Conservation (phyloP, 92 coral and sea anemone species). For the Zoanthus sansibaricus region DNA sequence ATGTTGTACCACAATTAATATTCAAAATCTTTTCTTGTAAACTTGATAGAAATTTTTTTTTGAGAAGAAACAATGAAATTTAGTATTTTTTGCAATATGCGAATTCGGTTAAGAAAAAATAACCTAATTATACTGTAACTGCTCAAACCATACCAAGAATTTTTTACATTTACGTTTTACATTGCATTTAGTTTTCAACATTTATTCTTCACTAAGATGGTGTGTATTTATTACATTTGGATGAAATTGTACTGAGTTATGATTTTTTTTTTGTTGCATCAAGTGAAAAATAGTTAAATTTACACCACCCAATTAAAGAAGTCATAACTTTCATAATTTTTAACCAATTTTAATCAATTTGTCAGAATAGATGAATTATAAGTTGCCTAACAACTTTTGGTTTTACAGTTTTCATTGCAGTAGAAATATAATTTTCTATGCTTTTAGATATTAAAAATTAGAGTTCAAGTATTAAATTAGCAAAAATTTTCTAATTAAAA, state of each 20-base stretch:
- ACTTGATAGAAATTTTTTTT: neutral
- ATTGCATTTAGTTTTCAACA: slow-evolving; percentile 10
- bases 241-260: slow-evolving; percentile 16
- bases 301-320: neutral
- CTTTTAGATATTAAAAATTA: neutral
- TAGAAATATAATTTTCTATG: neutral
- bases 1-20: neutral
- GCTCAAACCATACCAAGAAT: slow-evolving; percentile 16
- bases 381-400: neutral
- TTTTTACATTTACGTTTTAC: neutral
- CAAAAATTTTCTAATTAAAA: neutral
- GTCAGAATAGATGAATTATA: neutral
- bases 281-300: neutral
- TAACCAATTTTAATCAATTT: neutral
- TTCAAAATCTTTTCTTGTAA: slow-evolving; percentile 23
- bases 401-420: slow-evolving; percentile 1
- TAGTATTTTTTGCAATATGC: slow-evolving; percentile 3
- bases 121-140: neutral
- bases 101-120: slow-evolving; percentile 15
- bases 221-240: slow-evolving; percentile 36
- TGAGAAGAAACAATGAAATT: neutral
- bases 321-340: neutral
- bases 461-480: neutral
- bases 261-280: neutral
- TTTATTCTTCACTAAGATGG: slow-evolving; percentile 39